A percentile compares a stretch with the other conserved stretches of the same genome.
Conservation (phyloP, 1,140 invertebrate species). For the Brachionus sp. region DNA sequence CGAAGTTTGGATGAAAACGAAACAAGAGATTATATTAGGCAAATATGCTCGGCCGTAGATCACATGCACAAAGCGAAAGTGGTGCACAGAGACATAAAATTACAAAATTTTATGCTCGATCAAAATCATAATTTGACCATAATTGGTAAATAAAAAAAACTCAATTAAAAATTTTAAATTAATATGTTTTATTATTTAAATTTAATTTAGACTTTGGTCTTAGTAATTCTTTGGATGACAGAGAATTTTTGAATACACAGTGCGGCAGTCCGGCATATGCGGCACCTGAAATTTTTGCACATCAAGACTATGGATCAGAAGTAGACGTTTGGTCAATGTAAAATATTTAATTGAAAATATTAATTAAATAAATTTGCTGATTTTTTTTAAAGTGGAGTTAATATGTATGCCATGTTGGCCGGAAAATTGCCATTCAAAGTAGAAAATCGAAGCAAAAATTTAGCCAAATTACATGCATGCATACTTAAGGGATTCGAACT, state of each 20-base stretch:
- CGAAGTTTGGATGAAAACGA: slow-evolving; percentile 69
- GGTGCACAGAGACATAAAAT: slow-evolving; percentile 91
- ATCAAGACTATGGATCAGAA: slow-evolving; percentile 38
- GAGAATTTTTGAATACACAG: slow-evolving; percentile 42
- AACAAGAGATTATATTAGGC: slow-evolving; percentile 83
- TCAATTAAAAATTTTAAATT: background rate
- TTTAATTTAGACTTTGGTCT: slow-evolving; percentile 42
- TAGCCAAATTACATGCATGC: slow-evolving; percentile 51
- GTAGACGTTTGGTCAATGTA: slow-evolving; percentile 44
- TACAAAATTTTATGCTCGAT: slow-evolving; percentile 47
- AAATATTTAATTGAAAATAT: background rate
- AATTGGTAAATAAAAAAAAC: background rate
- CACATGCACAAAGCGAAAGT: slow-evolving; percentile 88
- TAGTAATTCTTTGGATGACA: slow-evolving; percentile 46
- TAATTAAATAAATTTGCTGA: background rate
- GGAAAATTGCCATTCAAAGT: slow-evolving; percentile 46
- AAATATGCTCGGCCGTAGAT: slow-evolving; percentile 90
- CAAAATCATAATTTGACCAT: slow-evolving; percentile 43
- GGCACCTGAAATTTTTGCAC: slow-evolving; percentile 46
- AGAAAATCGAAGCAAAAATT: slow-evolving; percentile 48
- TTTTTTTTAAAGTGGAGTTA: slow-evolving; percentile 46
- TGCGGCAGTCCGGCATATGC: slow-evolving; percentile 45
- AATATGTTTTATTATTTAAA: background rate
- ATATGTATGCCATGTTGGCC: slow-evolving; percentile 46
- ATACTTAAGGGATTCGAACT: slow-evolving; percentile 52